Percentiles rank a stretch among this genome's conserved stretches.
Evolutionary conservation across 2,797 vertebrate genomes (phyloP).

Genomic region (Oryzias dopingdopingensis): DNA sequence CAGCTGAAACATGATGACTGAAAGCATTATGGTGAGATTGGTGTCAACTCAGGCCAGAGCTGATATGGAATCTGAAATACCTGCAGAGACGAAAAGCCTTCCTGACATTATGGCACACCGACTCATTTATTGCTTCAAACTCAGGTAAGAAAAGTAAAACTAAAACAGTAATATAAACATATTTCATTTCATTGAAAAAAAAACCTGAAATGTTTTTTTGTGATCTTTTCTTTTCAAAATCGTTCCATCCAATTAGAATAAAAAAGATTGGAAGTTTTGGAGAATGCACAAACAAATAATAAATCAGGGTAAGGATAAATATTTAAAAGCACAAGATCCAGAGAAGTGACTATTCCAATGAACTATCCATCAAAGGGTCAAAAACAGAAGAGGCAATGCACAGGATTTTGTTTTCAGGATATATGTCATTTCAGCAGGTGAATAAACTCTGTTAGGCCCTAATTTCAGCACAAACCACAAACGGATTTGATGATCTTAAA

Average conservation of each 20-base stretch:
- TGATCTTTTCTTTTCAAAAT: not conserved
- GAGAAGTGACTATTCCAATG: no score
- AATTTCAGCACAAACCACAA: no score
- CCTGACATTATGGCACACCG: not conserved
- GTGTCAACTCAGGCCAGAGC: not conserved
- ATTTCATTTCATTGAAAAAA: not conserved
- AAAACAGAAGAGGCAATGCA: no score
- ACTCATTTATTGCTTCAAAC: not conserved
- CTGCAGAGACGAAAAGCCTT: not conserved
- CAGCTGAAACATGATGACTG: conserved; percentile 10
- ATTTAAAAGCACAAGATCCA: no score
- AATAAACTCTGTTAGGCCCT: no score
- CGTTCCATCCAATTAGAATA: no score
- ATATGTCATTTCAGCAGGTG: no score
- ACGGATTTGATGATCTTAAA: no score
- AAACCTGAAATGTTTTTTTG: not conserved
- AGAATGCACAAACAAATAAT: not conserved
- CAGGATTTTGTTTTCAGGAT: no score
- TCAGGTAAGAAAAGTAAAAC: not conserved
- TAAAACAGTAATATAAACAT: not conserved
- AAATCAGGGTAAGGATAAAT: no score
- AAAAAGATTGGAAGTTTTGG: not conserved
- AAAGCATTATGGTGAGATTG: not conserved
- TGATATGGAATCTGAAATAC: conserved; percentile 4
- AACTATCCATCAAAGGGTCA: no score